Base-by-base conservation (phyloP, 2,797 vertebrate genomes). In the Spizella passerina region DNA sequence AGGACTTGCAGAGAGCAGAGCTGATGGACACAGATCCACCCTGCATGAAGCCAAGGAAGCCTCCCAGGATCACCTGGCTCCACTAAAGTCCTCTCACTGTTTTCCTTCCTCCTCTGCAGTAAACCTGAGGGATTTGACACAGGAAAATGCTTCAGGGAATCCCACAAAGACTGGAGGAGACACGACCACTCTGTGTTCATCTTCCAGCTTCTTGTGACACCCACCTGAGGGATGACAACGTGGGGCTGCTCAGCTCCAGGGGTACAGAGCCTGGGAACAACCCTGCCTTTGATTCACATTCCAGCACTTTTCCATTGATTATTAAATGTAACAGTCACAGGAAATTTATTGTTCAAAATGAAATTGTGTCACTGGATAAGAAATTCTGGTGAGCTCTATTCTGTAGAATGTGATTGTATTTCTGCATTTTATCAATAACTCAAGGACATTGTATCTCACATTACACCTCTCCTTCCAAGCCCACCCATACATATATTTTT, bases 311-410 rank as follows among this genome's bases (percentile, higher is more conserved):
- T 30, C 44, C 47, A 66, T 16, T 24, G 27, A 70, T 88, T 92
- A 90, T 82, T 84, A 82, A 55, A 86, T 38, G 21, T 59, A 84
- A 39, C 59, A 4, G 4, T 82, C 81, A 61, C 70, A 18, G 50
- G 55, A 55, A 90, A 76, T 83, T 69, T 66, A 77, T 43, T 79
- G 36, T 55, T 86, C 59, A 57, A 76, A 93, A 82, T 69, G 16
- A 90, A 82, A 88, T 3, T 10, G 22, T 56, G 30, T 38, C 55
- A 63, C 70, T 55, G 65, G 38, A 78, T 70, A 86, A 79, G 16
- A 75, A 88, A 78, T 61, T 76, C 47, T 84, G 53, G 83, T 3
- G 5, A 81, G 38, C 41, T n/a, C 19, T 75, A 7, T 64, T 83
- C 73, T 71, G 30, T 29, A 82, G 64, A 81, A 81, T 21, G 17